Percentiles rank a stretch among this genome's conserved stretches.
These are phyloP conservation scores for Ceramica pisi DNA, from an alignment of 2,888 invertebrate genomes.

Conservation along the genomic window DNA sequence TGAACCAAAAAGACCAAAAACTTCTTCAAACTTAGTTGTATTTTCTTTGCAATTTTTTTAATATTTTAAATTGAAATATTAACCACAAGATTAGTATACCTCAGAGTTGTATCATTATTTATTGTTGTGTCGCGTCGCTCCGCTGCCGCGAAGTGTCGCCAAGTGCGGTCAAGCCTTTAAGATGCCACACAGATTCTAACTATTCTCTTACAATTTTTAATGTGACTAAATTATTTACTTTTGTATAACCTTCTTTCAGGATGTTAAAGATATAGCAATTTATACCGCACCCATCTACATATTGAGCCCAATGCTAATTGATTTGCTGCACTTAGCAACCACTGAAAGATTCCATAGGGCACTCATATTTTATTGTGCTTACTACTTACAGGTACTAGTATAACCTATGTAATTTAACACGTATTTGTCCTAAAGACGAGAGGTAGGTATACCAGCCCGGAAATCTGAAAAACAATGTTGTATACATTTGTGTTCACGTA, in stretches of 20 bases:
- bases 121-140: too few relatives aligned
- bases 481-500: too few relatives aligned
- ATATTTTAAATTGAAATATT: too few relatives aligned
- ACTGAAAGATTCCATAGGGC: constrained; percentile 92
- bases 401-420: not conserved
- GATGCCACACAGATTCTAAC: not conserved
- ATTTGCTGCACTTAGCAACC: constrained; percentile 90
- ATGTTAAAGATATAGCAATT: constrained; percentile 89
- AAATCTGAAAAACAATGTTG: not conserved
- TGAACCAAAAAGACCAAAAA: too few relatives aligned
- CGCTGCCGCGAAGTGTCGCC: too few relatives aligned
- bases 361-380: constrained; percentile 91
- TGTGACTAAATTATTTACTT: too few relatives aligned
- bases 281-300: constrained; percentile 89
- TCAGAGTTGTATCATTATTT: too few relatives aligned
- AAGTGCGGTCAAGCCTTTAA: too few relatives aligned
- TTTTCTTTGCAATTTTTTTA: too few relatives aligned
- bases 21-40: too few relatives aligned
- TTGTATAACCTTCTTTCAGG: constrained; percentile 69
- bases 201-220: not conserved
- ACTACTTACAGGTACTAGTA: constrained; percentile 90
- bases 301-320: constrained; percentile 91
- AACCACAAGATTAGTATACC: too few relatives aligned
- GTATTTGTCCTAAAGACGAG: not conserved
- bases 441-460: not conserved